Evolutionary conservation across 1,140 invertebrate species (phyloP).

Genomic region (Cydia pomonella): DNA sequence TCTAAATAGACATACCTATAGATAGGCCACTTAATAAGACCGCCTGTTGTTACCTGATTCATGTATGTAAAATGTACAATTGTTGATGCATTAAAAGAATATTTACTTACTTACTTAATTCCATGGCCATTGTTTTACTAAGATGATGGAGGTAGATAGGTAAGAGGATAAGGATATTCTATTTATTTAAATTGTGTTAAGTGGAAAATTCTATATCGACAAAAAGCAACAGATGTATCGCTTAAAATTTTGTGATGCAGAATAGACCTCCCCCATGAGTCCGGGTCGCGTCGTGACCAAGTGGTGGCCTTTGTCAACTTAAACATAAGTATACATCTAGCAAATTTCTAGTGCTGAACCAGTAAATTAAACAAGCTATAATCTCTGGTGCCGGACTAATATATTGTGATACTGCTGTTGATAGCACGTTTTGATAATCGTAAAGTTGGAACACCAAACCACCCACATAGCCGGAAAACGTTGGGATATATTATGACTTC

Average conservation of each 20-base stretch:
- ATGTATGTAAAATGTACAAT: too few species aligned
- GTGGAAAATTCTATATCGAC: too few species aligned
- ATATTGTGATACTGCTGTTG: neutral
- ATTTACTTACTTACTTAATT: too few species aligned
- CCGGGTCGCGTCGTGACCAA: conserved; percentile 14
- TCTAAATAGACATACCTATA: too few species aligned
- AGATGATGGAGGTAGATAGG: too few species aligned
- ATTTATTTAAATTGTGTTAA: too few species aligned
- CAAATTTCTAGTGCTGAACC: neutral
- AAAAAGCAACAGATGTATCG: neutral
- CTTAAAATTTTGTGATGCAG: neutral
- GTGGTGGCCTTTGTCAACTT: conserved; percentile 8
- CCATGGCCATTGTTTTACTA: too few species aligned
- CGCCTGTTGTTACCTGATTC: too few species aligned
- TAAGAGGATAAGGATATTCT: too few species aligned
- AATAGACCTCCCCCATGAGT: conserved; percentile 11
- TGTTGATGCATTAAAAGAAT: too few species aligned
- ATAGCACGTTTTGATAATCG: neutral
- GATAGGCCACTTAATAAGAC: too few species aligned
- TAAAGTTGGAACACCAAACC: neutral
- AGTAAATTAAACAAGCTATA: neutral
- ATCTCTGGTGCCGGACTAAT: neutral
- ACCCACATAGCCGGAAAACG: neutral
- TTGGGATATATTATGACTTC: neutral
- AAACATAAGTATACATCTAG: conserved; percentile 9